Conservation (phyloP, 1,140 invertebrate genomes). For the Colletes latitarsis region DNA sequence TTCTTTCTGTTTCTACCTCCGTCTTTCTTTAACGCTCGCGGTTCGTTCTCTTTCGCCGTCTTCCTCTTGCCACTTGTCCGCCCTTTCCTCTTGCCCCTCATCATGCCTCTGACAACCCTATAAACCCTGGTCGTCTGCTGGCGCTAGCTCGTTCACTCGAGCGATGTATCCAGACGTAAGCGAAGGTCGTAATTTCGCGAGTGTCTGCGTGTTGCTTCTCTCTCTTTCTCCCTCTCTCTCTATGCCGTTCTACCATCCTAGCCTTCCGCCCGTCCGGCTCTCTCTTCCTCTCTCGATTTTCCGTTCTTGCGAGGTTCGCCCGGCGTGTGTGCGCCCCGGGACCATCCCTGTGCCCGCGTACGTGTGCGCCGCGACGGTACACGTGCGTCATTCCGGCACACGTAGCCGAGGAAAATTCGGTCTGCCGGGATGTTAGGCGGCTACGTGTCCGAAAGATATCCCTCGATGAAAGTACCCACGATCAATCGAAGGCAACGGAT, state of each 20-base stretch:
- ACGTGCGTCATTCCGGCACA: conserved; percentile 42
- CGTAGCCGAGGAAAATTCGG: conserved; percentile 49
- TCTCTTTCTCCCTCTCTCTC: conserved; percentile 6
- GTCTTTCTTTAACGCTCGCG: conserved; percentile 50
- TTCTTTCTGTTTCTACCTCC: conserved; percentile 46
- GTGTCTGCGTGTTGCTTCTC: conserved; percentile 66
- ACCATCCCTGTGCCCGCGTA: conserved; percentile 8
- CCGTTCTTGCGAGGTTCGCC: conserved; percentile 59
- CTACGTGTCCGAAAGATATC: conserved; percentile 67
- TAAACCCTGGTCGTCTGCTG: conserved; percentile 73
- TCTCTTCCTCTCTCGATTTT: conserved; percentile 48
- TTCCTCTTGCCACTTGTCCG: conserved; percentile 42
- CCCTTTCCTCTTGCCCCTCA: conserved; percentile 38
- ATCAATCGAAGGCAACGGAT: conserved; percentile 65
- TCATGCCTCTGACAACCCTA: conserved; percentile 61
- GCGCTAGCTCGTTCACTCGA: conserved; percentile 68
- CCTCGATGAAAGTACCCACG: conserved; percentile 62
- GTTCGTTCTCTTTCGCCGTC: conserved; percentile 36
- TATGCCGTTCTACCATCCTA: not conserved
- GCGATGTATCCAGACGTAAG: conserved; percentile 74
- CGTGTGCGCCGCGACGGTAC: conserved; percentile 4
- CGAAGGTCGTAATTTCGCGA: conserved; percentile 74
- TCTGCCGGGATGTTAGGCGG: conserved; percentile 60
- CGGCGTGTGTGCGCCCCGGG: conserved; percentile 7
- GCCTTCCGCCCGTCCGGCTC: conserved; percentile 18